A percentile compares a stretch with the other conserved stretches of the same genome.
Conservation (phyloP, 1,140 invertebrate genomes). For the Patella vulgata region DNA sequence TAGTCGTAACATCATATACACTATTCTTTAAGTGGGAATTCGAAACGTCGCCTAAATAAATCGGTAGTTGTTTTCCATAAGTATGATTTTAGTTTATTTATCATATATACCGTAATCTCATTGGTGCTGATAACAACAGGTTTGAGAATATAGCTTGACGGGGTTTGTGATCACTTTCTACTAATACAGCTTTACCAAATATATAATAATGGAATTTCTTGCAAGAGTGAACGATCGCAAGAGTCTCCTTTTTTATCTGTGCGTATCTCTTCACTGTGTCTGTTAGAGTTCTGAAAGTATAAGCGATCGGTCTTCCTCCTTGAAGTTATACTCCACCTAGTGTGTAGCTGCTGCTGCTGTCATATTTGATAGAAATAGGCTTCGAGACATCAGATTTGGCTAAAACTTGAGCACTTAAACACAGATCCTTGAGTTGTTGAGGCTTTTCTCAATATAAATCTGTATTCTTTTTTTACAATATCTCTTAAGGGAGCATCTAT, state of each 20-base stretch:
- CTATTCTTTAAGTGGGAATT: no score
- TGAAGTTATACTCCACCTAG: no score
- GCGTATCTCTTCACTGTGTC: slow-evolving; percentile 52
- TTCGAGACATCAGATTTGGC: neutral
- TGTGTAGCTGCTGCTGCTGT: slow-evolving; percentile 2
- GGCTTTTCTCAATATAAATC: slow-evolving; percentile 6
- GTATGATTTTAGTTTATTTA: no score
- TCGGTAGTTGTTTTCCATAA: no score
- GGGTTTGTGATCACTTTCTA: slow-evolving; percentile 62
- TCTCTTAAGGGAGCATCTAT: slow-evolving; percentile 9
- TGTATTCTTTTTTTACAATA: slow-evolving; percentile 33
- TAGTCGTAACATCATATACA: neutral
- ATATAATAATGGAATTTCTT: slow-evolving; percentile 65
- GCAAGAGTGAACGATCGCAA: slow-evolving; percentile 57
- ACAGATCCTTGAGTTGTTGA: neutral
- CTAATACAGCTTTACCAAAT: slow-evolving; percentile 53
- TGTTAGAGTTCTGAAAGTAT: no score
- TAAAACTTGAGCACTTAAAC: neutral
- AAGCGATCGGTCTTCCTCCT: no score
- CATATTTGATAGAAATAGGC: slow-evolving; percentile 2
- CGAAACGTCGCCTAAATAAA: no score
- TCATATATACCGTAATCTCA: slow-evolving; percentile 10
- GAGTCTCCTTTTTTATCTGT: slow-evolving; percentile 68
- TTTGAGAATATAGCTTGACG: slow-evolving; percentile 21
- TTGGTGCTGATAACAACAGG: slow-evolving; percentile 8